phyloP scores from a whole-genome alignment of 1,140 invertebrate genomes.

The Apis dorsata region DNA sequence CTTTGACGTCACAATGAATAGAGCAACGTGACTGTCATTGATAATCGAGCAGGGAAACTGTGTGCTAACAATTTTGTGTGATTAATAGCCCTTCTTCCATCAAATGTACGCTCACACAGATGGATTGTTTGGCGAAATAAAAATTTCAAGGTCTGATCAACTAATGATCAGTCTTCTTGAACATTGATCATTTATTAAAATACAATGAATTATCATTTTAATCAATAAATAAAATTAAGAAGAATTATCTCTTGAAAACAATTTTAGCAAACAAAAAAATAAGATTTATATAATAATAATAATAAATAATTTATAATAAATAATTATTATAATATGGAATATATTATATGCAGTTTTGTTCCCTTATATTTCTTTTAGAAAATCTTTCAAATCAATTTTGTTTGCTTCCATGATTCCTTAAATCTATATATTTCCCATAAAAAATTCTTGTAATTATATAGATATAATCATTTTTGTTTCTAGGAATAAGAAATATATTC shows the following conservation, averaged over 20 bases:
- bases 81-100: constrained; percentile 30
- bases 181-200: accelerated
- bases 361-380: background rate
- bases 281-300: too few species aligned
- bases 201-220: too few species aligned
- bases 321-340: too few species aligned
- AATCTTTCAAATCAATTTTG: background rate
- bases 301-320: too few species aligned
- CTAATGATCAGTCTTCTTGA: too few species aligned
- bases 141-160: background rate
- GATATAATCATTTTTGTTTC: background rate
- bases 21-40: constrained; percentile 34
- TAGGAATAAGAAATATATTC: too few species aligned
- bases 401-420: background rate
- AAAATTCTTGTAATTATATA: too few species aligned
- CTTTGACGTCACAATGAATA: constrained; percentile 35
- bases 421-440: background rate
- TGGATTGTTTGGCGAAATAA: background rate
- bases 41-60: constrained; percentile 23
- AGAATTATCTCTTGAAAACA: too few species aligned
- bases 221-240: too few species aligned
- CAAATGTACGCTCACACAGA: background rate
- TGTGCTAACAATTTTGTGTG: constrained; percentile 15
- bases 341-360: background rate
- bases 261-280: too few species aligned